A percentile compares a stretch with the other conserved stretches of the same genome.
Evolutionary conservation across 92 coral and sea anemone species (phyloP).

Genomic region (Epizoanthus rinbou): DNA sequence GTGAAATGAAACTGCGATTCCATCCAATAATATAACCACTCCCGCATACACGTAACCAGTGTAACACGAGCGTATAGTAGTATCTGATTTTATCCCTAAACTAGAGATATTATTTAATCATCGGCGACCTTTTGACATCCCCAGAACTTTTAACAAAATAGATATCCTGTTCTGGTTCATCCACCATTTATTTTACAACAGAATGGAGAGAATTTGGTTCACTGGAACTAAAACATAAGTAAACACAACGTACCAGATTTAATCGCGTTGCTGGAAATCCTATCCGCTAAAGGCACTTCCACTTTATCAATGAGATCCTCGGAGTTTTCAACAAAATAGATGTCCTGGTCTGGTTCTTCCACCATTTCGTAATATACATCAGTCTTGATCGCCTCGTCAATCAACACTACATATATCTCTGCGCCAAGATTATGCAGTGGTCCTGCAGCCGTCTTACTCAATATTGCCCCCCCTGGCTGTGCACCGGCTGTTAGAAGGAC

Average conservation of each 20-base stretch:
- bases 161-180: too few relatives aligned
- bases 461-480: not conserved
- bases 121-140: too few relatives aligned
- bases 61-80: too few relatives aligned
- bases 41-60: too few relatives aligned
- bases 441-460: not conserved
- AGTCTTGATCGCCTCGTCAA: not conserved
- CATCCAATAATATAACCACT: too few relatives aligned
- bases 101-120: too few relatives aligned
- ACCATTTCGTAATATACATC: constrained; percentile 22
- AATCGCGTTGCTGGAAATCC: not conserved
- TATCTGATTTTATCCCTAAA: too few relatives aligned
- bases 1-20: too few relatives aligned
- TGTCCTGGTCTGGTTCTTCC: not conserved
- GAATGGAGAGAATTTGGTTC: too few relatives aligned
- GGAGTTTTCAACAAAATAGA: not conserved
- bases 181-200: too few relatives aligned
- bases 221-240: too few relatives aligned
- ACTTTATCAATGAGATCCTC: not conserved
- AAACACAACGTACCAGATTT: not conserved
- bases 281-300: not conserved
- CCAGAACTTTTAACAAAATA: too few relatives aligned
- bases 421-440: constrained; percentile 4
- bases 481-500: constrained; percentile 25
- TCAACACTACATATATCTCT: constrained; percentile 18